Evolutionary conservation across 1,140 invertebrate genomes (phyloP).

Genomic region (Geopemphigus sp.): DNA sequence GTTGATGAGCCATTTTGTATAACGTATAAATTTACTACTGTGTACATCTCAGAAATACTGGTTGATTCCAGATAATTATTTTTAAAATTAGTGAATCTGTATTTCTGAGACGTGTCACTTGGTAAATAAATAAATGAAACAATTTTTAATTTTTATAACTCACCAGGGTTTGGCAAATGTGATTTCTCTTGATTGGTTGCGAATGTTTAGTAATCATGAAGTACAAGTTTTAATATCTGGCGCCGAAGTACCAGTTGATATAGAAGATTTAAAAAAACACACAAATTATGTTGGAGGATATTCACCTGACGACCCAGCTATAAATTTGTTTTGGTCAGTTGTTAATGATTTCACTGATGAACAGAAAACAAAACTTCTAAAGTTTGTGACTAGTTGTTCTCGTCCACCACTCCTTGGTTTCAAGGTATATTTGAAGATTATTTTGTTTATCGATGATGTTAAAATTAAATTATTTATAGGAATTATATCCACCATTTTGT

Average conservation of each 20-base stretch:
- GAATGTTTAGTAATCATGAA: constrained; percentile 93
- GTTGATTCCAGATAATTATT: too few species aligned
- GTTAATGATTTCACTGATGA: constrained; percentile 78
- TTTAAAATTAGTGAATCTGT: too few species aligned
- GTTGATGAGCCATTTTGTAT: too few species aligned
- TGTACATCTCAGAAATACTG: too few species aligned
- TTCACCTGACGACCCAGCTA: constrained; percentile 71
- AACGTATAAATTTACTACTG: too few species aligned
- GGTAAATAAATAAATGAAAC: too few species aligned
- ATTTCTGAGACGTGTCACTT: too few species aligned
- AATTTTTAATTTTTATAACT: neutral
- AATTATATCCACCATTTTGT: constrained; percentile 90
- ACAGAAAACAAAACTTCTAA: constrained; percentile 82
- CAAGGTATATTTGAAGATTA: constrained; percentile 64
- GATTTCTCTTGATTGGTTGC: constrained; percentile 84
- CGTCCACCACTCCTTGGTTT: constrained; percentile 95
- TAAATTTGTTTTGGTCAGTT: constrained; percentile 81
- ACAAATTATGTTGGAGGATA: constrained; percentile 85
- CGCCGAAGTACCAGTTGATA: constrained; percentile 85
- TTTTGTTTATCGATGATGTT: neutral
- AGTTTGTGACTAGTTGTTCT: constrained; percentile 97
- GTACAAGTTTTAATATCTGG: constrained; percentile 92
- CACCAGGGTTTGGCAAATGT: constrained; percentile 78
- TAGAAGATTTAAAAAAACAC: constrained; percentile 81
- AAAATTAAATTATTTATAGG: constrained; percentile 61